Evolutionary conservation across 2,888 invertebrate genomes (phyloP).

Genomic region (Napeogenes sylphis): DNA sequence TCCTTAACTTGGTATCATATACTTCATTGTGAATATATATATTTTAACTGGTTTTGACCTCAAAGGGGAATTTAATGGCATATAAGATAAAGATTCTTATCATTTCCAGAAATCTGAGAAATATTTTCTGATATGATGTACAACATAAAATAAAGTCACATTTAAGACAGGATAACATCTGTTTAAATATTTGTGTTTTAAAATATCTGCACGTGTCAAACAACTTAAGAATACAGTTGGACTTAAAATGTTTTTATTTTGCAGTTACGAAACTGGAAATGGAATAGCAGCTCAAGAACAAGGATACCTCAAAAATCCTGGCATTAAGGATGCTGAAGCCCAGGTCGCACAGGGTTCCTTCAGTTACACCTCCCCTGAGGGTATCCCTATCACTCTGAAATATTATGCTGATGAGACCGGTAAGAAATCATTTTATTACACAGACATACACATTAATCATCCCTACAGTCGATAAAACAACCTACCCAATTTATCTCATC

Average conservation of each 20-base stretch:
- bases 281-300: slow-evolving; percentile 84
- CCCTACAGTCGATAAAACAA: too few species aligned
- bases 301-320: slow-evolving; percentile 84
- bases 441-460: too few species aligned
- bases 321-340: slow-evolving; percentile 80
- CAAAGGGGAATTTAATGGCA: background rate
- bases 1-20: too few species aligned
- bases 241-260: slow-evolving; percentile 32
- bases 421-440: slow-evolving; percentile 30
- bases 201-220: background rate
- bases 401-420: slow-evolving; percentile 87
- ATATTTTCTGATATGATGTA: slow-evolving; percentile 10
- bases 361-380: slow-evolving; percentile 86
- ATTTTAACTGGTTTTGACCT: background rate
- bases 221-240: too few species aligned
- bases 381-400: slow-evolving; percentile 78
- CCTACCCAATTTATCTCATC: too few species aligned
- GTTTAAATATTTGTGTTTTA: background rate
- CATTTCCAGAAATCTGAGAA: slow-evolving; percentile 20
- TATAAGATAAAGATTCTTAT: slow-evolving; percentile 19
- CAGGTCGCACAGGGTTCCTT: slow-evolving; percentile 83
- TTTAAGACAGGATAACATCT: slow-evolving; percentile 12
- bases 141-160: slow-evolving; percentile 13
- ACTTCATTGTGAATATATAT: background rate
- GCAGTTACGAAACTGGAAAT: slow-evolving; percentile 84